Evolutionary conservation across 2,113 vertebrate genomes (phyloP).

Genomic region (Strix uralensis): DNA sequence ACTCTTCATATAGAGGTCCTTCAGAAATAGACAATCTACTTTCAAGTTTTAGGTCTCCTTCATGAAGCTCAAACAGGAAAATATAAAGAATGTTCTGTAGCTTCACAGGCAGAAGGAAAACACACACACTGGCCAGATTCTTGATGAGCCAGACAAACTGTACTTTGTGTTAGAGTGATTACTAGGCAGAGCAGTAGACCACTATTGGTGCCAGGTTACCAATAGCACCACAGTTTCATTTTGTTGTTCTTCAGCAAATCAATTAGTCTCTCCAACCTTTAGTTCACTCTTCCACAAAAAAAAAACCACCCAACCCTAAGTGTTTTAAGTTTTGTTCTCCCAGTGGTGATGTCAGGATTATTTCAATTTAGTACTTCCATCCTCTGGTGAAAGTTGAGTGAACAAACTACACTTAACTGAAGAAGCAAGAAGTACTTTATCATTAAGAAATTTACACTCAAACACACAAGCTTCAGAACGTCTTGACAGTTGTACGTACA

Average conservation of each 20-base stretch:
- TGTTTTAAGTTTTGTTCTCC: not conserved
- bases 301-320: not conserved
- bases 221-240: fast-evolving
- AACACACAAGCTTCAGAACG: not conserved
- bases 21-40: not conserved
- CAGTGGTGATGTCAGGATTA: not conserved
- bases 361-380: not conserved
- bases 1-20: not conserved
- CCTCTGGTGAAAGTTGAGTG: not conserved
- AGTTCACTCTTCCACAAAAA: not conserved
- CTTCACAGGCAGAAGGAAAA: not conserved
- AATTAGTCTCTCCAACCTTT: not conserved
- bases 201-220: not conserved
- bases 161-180: not conserved
- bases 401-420: not conserved
- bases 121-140: not conserved
- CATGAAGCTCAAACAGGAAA: not conserved
- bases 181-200: not conserved
- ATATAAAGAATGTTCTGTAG: not conserved
- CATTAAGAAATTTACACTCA: not conserved
- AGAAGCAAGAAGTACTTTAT: not conserved
- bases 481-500: not conserved
- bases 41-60: not conserved
- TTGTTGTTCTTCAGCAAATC: not conserved
- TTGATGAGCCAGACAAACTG: not conserved